A percentile compares a stretch with the other conserved stretches of the same genome.
phyloP scores from a whole-genome alignment of 2,113 vertebrate genomes.

The Hippotragus niger region DNA sequence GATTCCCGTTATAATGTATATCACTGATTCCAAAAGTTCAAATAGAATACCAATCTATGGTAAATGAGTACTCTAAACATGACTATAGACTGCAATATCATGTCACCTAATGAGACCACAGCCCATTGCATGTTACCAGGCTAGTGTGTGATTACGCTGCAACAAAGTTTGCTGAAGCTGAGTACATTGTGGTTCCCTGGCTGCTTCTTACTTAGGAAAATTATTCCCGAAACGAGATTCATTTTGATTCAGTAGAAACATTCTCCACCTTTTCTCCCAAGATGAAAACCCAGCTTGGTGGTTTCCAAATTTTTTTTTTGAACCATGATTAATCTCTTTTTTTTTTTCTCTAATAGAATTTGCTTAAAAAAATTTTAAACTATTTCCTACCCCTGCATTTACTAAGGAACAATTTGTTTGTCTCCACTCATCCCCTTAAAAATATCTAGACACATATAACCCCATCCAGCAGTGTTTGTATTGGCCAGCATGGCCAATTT shows the following conservation, averaged over 20 bases:
- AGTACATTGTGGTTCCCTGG: neutral
- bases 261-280: neutral
- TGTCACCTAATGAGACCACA: neutral
- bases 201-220: neutral
- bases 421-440: fast-evolving
- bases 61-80: neutral
- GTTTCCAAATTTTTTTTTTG: neutral
- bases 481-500: neutral
- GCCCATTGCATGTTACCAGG: neutral
- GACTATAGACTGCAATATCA: fast-evolving
- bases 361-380: neutral
- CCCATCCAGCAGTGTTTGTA: too few species aligned
- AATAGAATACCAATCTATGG: neutral
- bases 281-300: neutral
- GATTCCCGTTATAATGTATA: neutral
- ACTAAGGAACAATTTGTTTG: neutral
- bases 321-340: neutral
- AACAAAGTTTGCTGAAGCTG: neutral
- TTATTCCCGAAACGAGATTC: neutral
- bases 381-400: neutral
- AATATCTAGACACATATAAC: neutral
- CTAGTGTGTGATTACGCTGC: fast-evolving
- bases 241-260: neutral
- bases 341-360: neutral
- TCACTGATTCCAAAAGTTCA: neutral